Percentiles rank a stretch among this genome's conserved stretches.
Conservation (phyloP, 2,888 invertebrate genomes). For the Mesorhabditis spiculigera region DNA sequence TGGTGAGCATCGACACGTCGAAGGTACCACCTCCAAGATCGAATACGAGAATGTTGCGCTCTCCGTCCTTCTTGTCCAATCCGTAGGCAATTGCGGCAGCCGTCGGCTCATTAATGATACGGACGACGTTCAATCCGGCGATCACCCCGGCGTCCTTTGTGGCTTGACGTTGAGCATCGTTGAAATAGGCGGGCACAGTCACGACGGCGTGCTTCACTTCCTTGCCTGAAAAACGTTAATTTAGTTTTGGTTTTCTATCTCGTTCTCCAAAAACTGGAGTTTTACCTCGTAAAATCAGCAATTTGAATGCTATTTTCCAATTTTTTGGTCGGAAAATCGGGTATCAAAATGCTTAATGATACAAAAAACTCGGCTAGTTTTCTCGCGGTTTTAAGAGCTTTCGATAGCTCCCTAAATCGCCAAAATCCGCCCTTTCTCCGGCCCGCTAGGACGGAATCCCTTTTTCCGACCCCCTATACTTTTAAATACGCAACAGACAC, state of each 20-base stretch:
- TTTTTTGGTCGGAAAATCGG: too few species aligned
- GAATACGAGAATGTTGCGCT: slow-evolving; percentile 96
- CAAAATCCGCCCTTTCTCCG: too few species aligned
- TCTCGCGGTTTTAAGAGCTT: too few species aligned
- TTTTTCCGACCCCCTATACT: too few species aligned
- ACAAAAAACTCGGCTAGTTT: too few species aligned
- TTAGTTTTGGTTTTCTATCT: slow-evolving; percentile 71
- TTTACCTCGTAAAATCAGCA: too few species aligned
- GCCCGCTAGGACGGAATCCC: too few species aligned
- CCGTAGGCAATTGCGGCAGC: slow-evolving; percentile 56
- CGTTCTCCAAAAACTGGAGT: neutral
- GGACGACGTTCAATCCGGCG: slow-evolving; percentile 68
- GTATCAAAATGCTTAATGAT: too few species aligned
- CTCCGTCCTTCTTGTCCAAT: slow-evolving; percentile 62
- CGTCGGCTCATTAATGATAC: slow-evolving; percentile 81
- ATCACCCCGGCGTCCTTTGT: slow-evolving; percentile 85
- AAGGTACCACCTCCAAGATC: slow-evolving; percentile 99
- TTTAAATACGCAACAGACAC: too few species aligned
- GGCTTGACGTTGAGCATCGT: slow-evolving; percentile 90
- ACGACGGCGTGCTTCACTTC: slow-evolving; percentile 81
- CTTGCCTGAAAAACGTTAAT: slow-evolving; percentile 93
- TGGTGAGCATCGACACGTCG: slow-evolving; percentile 93
- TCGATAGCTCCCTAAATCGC: too few species aligned
- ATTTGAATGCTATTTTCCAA: too few species aligned
- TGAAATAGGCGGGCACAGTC: slow-evolving; percentile 96